Evolutionary conservation across 2,797 vertebrate genomes (phyloP), one percentile per base, ranked within the genome.

Genomic region (Phrynocephalus guinanensis): DNA sequence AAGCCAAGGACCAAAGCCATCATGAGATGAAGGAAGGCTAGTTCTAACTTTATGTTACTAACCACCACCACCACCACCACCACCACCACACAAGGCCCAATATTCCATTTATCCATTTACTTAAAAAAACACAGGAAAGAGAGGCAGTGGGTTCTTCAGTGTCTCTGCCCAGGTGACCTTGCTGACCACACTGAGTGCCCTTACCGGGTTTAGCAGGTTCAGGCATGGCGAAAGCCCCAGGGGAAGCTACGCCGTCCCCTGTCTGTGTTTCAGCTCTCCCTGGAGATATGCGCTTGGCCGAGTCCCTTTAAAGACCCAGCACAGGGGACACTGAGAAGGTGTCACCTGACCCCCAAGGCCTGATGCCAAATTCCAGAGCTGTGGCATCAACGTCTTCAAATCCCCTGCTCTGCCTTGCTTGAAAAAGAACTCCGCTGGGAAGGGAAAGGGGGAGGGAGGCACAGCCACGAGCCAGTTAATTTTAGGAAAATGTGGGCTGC

Each of bases 311-410:
- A 93, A 92, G 91, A 89, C 89, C 85, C 79, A 83, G 91, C 88
- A 71, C 82, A 87, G 89, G 89, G 89, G 90, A 91, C 89, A 82
- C 60, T 86, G 91, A 85, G 86, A 91, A 91, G 87, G 89, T 86
- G 91, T 93, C 91, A 93, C 89, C 89, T 93, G 92, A 93, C 92
- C 91, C 87, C 77, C 70, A 16, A 70, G 81, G 87, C 84, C 84
- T 26, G 2, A 15, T 85, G 91, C 88, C 92, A 93, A 92, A 93
- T 93, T 91, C 92, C 91, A 91, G 92, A 93, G 86, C 84, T 73
- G 75, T 92, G 89, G 88, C 91, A 92, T 92, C 88, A 92, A 91
- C 87, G 76, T 89, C 92, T 92, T 89, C 83, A 92, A 93, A 92
- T 88, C 87, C 84, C 82, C 26, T 22, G 30, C 82, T 81, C 33